Evolutionary conservation across 2,797 vertebrate species (phyloP).

Genomic region (Huso huso): DNA sequence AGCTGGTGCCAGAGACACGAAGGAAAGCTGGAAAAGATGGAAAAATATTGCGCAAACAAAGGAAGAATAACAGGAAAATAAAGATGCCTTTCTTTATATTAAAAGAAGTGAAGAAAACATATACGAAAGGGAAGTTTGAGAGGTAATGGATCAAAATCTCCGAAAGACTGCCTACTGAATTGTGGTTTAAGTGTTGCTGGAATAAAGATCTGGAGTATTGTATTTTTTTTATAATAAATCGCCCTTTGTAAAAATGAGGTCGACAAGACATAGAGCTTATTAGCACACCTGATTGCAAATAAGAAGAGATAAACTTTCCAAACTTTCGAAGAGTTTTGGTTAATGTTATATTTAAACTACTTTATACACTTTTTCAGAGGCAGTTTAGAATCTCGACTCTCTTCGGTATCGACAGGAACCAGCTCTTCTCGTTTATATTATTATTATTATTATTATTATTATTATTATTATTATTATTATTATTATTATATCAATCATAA

Average conservation of each 20-base stretch:
- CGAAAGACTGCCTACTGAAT: neutral
- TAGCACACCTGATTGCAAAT: constrained; percentile 19
- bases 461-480: constrained; percentile 14
- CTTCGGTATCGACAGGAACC: neutral
- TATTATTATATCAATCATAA: constrained; percentile 23
- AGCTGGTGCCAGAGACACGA: constrained; percentile 17
- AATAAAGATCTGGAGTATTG: constrained; percentile 5
- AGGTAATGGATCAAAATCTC: neutral
- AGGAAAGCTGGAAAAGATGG: constrained; percentile 28
- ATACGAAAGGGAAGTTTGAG: neutral
- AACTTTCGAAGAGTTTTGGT: neutral
- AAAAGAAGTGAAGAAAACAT: constrained; percentile 3
- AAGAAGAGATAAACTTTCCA: constrained; percentile 22
- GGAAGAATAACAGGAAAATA: neutral
- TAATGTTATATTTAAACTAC: neutral
- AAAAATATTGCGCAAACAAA: constrained; percentile 16
- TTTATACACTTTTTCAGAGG: neutral
- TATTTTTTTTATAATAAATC: constrained; percentile 7
- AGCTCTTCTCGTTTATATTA: neutral
- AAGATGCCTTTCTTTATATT: constrained; percentile 10
- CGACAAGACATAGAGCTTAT: constrained; percentile 1
- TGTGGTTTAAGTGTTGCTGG: constrained; percentile 8
- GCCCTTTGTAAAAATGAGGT: constrained; percentile 7
- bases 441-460: constrained; percentile 15
- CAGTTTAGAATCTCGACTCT: neutral